Evolutionary conservation across 2,797 vertebrate genomes (phyloP).

Genomic region (Sciaenops ocellatus): DNA sequence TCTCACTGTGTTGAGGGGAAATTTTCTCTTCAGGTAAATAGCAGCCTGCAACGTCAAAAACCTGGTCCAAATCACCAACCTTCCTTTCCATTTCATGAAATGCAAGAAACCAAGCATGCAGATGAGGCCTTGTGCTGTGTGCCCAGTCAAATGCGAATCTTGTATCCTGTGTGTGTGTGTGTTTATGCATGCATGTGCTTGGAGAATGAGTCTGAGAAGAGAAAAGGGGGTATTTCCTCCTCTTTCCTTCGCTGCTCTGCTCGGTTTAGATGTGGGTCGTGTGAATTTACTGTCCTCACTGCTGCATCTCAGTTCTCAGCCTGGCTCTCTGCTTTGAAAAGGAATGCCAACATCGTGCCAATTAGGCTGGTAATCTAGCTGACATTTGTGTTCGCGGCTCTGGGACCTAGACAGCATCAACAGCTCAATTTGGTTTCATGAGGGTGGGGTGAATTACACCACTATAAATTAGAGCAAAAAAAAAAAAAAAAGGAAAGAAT

Average conservation of each 20-base stretch:
- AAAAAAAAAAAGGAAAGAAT: conserved; percentile 31
- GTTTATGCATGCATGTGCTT: conserved; percentile 39
- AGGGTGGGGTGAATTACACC: conserved; percentile 31
- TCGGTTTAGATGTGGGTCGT: conserved; percentile 18
- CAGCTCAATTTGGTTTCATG: conserved; percentile 51
- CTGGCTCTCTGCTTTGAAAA: conserved; percentile 39
- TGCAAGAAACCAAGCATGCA: conserved; percentile 1
- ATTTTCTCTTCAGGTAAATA: background rate
- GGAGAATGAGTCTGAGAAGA: conserved; percentile 20
- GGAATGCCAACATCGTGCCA: conserved; percentile 47
- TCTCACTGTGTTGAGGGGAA: too few species aligned
- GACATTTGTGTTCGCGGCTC: conserved; percentile 69
- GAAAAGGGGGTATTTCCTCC: background rate
- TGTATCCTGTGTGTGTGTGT: background rate
- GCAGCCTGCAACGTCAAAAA: background rate
- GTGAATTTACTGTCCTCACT: conserved; percentile 44
- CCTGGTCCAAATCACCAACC: background rate
- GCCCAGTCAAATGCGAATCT: background rate
- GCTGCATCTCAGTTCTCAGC: conserved; percentile 43
- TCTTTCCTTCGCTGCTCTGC: background rate
- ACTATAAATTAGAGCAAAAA: conserved; percentile 25
- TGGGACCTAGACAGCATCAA: conserved; percentile 45
- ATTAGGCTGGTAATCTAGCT: conserved; percentile 73
- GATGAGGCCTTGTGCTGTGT: background rate
- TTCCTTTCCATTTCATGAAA: background rate